These are phyloP conservation scores for Sebastes diploproa DNA, from an alignment of 2,797 vertebrate species.

Conservation along the genomic window DNA sequence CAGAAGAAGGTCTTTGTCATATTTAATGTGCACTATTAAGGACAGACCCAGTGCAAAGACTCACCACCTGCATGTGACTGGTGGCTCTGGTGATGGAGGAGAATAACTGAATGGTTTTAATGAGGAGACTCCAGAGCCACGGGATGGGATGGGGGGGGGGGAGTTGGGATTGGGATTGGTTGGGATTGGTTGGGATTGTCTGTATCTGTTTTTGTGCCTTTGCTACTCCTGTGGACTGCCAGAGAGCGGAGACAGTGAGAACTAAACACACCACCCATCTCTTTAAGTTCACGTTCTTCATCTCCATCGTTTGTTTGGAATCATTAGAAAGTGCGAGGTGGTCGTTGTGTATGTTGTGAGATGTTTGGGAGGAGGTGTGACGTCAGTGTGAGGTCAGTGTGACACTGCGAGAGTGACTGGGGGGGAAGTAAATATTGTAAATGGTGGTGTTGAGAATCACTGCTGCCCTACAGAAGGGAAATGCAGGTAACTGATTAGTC, in stretches of 20 bases:
- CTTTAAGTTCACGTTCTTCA: constrained; percentile 36
- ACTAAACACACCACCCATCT: constrained; percentile 52
- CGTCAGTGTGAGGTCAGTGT: not conserved
- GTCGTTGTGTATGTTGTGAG: constrained; percentile 22
- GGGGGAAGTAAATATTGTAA: constrained; percentile 3
- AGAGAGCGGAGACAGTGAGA: constrained; percentile 63
- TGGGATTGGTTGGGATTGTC: constrained; percentile 59
- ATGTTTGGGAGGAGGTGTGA: constrained; percentile 1
- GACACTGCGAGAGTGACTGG: constrained; percentile 11
- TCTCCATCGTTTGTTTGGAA: constrained; percentile 26
- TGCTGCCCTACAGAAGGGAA: constrained; percentile 58
- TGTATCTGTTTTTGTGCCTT: constrained; percentile 84
- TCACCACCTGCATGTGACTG: constrained; percentile 30
- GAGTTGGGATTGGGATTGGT: not conserved
- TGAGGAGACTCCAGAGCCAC: not conserved
- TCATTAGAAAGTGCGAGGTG: constrained; percentile 17
- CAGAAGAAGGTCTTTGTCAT: constrained; percentile 70
- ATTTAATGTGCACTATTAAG: constrained; percentile 86
- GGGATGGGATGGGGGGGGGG: not conserved
- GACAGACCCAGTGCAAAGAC: constrained; percentile 61
- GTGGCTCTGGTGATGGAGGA: constrained; percentile 13
- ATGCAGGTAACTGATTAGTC: constrained; percentile 37
- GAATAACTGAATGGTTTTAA: not conserved
- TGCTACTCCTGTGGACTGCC: constrained; percentile 73
- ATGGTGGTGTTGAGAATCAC: constrained; percentile 25